These are phyloP conservation scores for Ceriagrion tenellum DNA, from an alignment of 2,888 invertebrate species.

Conservation along the genomic window DNA sequence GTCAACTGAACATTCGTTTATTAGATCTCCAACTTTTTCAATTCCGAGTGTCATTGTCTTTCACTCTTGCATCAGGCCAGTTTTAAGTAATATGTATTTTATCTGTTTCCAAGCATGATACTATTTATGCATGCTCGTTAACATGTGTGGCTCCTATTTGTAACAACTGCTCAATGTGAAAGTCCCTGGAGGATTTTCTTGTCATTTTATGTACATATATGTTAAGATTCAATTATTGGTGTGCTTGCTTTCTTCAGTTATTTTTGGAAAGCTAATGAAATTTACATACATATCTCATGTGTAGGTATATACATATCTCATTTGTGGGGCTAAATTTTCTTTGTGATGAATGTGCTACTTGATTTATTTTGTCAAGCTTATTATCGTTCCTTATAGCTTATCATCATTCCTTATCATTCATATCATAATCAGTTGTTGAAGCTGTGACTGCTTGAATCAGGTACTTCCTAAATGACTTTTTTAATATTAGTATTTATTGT, in stretches of 20 bases:
- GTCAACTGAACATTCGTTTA: background rate
- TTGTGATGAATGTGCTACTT: background rate
- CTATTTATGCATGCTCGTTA: background rate
- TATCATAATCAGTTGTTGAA: too few relatives aligned
- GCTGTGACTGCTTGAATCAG: background rate
- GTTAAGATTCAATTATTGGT: background rate
- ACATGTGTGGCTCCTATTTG: background rate
- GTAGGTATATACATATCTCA: background rate
- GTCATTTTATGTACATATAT: background rate
- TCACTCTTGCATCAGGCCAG: background rate
- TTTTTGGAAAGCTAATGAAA: too few relatives aligned
- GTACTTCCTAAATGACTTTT: background rate
- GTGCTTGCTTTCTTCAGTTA: too few relatives aligned
- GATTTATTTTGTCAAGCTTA: background rate
- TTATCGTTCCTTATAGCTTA: background rate
- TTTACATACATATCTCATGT: too few relatives aligned
- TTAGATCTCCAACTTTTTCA: background rate
- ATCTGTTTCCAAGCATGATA: background rate
- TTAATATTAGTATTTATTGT: background rate
- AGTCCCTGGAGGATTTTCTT: background rate
- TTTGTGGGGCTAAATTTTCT: background rate
- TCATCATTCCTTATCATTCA: background rate
- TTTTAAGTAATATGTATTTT: background rate
- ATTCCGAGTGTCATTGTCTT: background rate
- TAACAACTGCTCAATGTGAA: background rate